Conservation (phyloP, 2,888 invertebrate genomes). For the Drosophila mulleri region DNA sequence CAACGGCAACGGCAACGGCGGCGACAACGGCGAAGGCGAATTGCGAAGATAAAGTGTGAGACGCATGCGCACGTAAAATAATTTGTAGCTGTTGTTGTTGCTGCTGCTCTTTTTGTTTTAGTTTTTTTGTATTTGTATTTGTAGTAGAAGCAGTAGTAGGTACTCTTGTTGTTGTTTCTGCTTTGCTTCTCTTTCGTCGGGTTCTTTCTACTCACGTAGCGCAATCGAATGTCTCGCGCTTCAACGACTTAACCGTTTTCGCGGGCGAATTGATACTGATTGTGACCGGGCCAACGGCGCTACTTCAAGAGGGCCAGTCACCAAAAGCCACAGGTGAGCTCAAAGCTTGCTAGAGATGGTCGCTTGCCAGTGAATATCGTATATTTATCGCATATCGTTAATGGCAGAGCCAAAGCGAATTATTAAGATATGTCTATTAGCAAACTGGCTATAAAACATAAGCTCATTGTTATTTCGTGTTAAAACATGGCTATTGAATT, state of each 20-base stretch:
- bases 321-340: conserved; percentile 63
- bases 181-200: conserved; percentile 33
- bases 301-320: conserved; percentile 53
- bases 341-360: conserved; percentile 49
- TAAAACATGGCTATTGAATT: background rate
- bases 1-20: conserved; percentile 2
- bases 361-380: conserved; percentile 4
- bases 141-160: background rate
- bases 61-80: conserved; percentile 59
- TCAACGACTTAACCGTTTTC: conserved; percentile 75
- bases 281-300: conserved; percentile 50
- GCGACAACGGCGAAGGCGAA: conserved; percentile 25
- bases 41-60: conserved; percentile 57
- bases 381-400: background rate
- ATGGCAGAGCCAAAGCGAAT: background rate
- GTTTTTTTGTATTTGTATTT: background rate
- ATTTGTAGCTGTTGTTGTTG: conserved; percentile 26
- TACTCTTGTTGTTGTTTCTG: conserved; percentile 27
- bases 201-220: conserved; percentile 35
- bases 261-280: conserved; percentile 71
- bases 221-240: conserved; percentile 49
- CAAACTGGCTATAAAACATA: background rate
- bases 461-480: background rate
- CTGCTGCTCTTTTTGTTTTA: conserved; percentile 6
- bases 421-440: background rate